These are phyloP conservation scores for Spodoptera exigua DNA, from an alignment of 2,888 invertebrate species.

Conservation along the genomic window DNA sequence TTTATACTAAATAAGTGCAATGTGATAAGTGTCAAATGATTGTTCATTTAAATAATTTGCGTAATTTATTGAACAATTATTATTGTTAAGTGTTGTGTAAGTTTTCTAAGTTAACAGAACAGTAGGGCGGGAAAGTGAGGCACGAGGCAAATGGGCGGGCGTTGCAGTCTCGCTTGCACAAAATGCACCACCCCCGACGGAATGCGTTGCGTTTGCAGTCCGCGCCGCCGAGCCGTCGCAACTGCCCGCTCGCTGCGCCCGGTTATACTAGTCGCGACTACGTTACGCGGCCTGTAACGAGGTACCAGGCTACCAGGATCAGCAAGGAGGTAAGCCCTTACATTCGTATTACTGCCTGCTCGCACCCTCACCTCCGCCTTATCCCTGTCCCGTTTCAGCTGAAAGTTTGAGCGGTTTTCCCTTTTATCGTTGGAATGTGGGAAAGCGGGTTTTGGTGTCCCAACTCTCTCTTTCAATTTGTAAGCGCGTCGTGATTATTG, in stretches of 20 bases:
- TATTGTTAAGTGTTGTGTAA: slow-evolving; percentile 65
- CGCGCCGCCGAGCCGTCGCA: slow-evolving; percentile 78
- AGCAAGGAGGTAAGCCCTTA: slow-evolving; percentile 83
- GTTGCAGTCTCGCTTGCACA: slow-evolving; percentile 88
- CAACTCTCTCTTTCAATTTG: slow-evolving; percentile 88
- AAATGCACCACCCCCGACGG: slow-evolving; percentile 84
- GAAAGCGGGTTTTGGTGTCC: slow-evolving; percentile 85
- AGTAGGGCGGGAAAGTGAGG: slow-evolving; percentile 88
- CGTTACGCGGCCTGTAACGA: slow-evolving; percentile 87
- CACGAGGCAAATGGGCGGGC: slow-evolving; percentile 86
- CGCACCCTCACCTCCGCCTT: slow-evolving; percentile 66
- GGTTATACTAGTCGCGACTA: slow-evolving; percentile 63
- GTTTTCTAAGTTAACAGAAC: slow-evolving; percentile 74
- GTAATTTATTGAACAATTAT: slow-evolving; percentile 55
- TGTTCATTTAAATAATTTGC: slow-evolving; percentile 59
- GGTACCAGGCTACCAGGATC: slow-evolving; percentile 83
- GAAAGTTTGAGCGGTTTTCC: slow-evolving; percentile 81
- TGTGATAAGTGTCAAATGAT: slow-evolving; percentile 25
- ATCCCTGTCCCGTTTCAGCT: slow-evolving; percentile 70
- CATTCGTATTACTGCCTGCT: slow-evolving; percentile 74
- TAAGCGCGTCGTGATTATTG: slow-evolving; percentile 75
- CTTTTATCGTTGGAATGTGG: slow-evolving; percentile 88
- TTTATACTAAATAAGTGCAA: slow-evolving; percentile 24
- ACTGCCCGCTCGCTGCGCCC: slow-evolving; percentile 78
- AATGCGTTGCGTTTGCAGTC: slow-evolving; percentile 82